Evolutionary conservation across 1,140 invertebrate genomes (phyloP), one percentile per base, ranked within the genome.

Genomic region (Neodiprion lecontei): DNA sequence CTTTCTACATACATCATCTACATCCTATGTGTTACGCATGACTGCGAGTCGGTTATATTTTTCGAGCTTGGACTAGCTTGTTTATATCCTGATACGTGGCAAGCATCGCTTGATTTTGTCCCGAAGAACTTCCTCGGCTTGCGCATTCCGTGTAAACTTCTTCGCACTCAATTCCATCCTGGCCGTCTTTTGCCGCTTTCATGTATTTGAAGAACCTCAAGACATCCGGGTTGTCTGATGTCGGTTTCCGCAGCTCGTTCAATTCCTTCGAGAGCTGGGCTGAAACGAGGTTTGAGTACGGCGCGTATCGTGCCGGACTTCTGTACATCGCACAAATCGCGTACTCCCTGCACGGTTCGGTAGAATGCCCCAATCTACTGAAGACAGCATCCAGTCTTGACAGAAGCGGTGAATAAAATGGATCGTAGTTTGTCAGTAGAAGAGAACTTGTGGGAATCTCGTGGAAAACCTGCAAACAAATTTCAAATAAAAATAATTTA

Each of bases 121-220:
- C 90, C 81, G 75, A 86, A 76, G 48, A 88, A 83, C 80, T 92
- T 75, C 91, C 91, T 9, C 90, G 89, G 70, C 91, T 89, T 5
- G 89, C 87, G 78, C 90, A 92, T 65, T 83, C 80, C 1, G 86
- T 78, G 79, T 91, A 91, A 1, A 86, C 76, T 0, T 85, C 78
- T 47, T 89, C 86, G 81, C 95, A 96, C 78, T 93, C 91, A 9
- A 90, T 84, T 4, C 93, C 93, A 78, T 96, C 95, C 80, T 96
- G 95, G 0, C 95, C 95, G 77, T 95, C 93, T 80, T 95, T 94
- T 8, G 95, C 95, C 1, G 95, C 94, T 77, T 95, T 93, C 95
- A 96, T 96, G 85, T 96, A 96, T 67, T 92, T 92, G 90, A 96
- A 96, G 89, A 96, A 96, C 49, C 95, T 88, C 12, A 96, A 86